Conservation (phyloP, 2,113 vertebrate genomes). For the Alosa alosa region DNA sequence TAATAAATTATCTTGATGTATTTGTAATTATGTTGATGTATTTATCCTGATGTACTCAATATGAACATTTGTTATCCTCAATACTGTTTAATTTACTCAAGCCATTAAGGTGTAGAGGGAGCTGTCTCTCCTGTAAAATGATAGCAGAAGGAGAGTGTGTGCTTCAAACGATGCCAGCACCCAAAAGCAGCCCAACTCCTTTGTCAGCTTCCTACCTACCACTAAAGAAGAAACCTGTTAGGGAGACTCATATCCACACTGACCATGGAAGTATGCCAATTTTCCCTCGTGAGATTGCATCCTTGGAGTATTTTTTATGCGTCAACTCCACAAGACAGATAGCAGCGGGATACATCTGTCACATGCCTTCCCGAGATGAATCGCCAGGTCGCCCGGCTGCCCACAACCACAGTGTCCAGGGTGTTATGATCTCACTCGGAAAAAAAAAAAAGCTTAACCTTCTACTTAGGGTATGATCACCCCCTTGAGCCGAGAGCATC, state of each 20-base stretch:
- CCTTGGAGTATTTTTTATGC: constrained; percentile 54
- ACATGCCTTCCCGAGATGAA: constrained; percentile 60
- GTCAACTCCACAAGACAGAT: constrained; percentile 68
- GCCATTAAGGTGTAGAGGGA: neutral
- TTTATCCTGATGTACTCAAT: neutral
- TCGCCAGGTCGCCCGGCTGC: constrained; percentile 65
- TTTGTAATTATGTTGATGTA: neutral
- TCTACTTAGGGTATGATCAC: constrained; percentile 66
- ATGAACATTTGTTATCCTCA: neutral
- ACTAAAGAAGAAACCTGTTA: neutral
- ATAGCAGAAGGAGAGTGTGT: neutral
- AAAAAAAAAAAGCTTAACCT: constrained; percentile 70
- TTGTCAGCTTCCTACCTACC: constrained; percentile 3
- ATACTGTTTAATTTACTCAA: neutral
- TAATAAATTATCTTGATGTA: constrained; percentile 5
- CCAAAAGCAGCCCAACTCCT: neutral
- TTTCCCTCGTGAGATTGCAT: constrained; percentile 45
- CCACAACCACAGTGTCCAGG: constrained; percentile 40
- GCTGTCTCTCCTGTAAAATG: neutral
- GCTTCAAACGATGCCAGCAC: neutral
- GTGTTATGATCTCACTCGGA: constrained; percentile 50
- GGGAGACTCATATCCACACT: constrained; percentile 9
- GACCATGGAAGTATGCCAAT: constrained; percentile 35
- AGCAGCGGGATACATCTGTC: constrained; percentile 59
- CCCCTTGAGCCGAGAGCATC: constrained; percentile 67